phyloP scores from a whole-genome alignment of 2,113 vertebrate genomes.

The Peromyscus californicus region DNA sequence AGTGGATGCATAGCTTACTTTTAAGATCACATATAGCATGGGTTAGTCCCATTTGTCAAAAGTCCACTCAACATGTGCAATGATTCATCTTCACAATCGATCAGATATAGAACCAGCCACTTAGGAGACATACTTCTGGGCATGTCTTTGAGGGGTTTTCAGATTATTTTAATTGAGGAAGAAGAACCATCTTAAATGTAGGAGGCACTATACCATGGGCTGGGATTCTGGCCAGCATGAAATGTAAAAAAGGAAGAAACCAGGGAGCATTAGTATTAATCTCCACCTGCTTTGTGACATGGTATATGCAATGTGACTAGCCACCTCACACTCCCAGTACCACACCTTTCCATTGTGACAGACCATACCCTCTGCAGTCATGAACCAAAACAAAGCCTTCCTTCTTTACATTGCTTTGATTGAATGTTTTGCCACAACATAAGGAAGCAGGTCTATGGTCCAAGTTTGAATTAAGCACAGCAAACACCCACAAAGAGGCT shows the following conservation, averaged over 20 bases:
- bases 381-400: not conserved
- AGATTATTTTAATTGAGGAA: not conserved
- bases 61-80: not conserved
- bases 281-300: not conserved
- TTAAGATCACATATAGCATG: not conserved
- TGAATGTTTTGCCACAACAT: not conserved
- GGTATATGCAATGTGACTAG: not conserved
- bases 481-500: not conserved
- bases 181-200: not conserved
- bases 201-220: not conserved
- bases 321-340: not conserved
- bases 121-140: not conserved
- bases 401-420: not conserved
- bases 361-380: not conserved
- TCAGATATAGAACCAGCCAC: not conserved
- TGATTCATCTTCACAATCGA: not conserved
- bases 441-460: not conserved
- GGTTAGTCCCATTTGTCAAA: not conserved
- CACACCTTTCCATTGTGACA: not conserved
- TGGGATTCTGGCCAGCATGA: not conserved
- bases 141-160: not conserved
- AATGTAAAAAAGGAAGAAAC: not conserved
- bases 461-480: not conserved
- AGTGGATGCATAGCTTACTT: not conserved
- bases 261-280: not conserved